These are phyloP conservation scores for Cephalophus harveyi DNA, from an alignment of 2,113 vertebrate genomes.

Conservation along the genomic window DNA sequence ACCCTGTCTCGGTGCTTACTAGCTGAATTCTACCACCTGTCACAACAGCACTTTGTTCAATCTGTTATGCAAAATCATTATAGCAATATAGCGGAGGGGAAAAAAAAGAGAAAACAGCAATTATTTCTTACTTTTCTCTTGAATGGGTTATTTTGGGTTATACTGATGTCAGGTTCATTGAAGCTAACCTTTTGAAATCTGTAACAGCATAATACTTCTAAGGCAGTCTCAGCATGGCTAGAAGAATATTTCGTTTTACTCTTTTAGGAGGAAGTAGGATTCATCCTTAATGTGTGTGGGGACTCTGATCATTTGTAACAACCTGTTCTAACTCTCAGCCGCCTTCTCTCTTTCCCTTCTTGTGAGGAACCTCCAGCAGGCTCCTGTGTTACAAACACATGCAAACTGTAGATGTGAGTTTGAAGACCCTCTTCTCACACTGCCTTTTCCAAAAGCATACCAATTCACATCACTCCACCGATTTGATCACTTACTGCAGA, in stretches of 20 bases:
- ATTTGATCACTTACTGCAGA: background rate
- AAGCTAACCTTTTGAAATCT: constrained; percentile 91
- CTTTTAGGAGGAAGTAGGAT: constrained; percentile 71
- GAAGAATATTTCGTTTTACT: constrained; percentile 74
- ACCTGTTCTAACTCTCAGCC: constrained; percentile 66
- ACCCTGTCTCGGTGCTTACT: constrained; percentile 98
- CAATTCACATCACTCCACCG: background rate
- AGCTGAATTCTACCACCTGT: constrained; percentile 99
- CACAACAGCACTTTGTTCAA: constrained; percentile 98
- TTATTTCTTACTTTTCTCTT: constrained; percentile 99
- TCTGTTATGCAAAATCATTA: constrained; percentile 99
- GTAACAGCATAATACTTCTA: constrained; percentile 84
- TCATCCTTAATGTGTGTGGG: constrained; percentile 56
- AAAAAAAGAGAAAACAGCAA: constrained; percentile 97
- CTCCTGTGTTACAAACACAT: constrained; percentile 59
- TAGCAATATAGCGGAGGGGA: constrained; percentile 91
- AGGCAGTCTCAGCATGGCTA: constrained; percentile 75
- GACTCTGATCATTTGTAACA: constrained; percentile 77
- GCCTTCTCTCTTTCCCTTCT: constrained; percentile 53
- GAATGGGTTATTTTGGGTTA: constrained; percentile 97
- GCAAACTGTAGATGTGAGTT: constrained; percentile 16
- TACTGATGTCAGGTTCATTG: constrained; percentile 93
- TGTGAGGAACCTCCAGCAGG: constrained; percentile 46
- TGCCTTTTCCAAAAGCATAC: background rate
- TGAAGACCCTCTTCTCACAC: background rate